Evolutionary conservation across 2,113 vertebrate species (phyloP).

Genomic region (Mellivora capensis): DNA sequence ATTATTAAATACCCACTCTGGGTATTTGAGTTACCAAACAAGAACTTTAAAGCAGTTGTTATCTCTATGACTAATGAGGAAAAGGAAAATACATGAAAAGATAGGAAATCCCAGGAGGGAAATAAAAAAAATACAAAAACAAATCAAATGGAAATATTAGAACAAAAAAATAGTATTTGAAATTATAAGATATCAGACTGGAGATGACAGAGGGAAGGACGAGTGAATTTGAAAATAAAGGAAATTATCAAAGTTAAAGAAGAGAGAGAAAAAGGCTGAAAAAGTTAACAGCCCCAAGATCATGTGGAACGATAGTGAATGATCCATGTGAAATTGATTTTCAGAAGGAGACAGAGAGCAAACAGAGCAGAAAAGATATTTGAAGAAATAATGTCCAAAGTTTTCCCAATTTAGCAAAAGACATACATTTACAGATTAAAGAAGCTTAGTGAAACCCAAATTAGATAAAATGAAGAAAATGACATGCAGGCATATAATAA

Average conservation of each 20-base stretch:
- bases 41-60: background rate
- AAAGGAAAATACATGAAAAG: background rate
- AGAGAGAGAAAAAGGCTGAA: background rate
- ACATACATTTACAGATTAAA: background rate
- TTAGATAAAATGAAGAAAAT: background rate
- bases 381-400: background rate
- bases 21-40: background rate
- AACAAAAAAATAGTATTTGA: background rate
- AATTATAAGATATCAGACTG: background rate
- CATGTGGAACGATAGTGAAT: background rate
- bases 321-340: background rate
- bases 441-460: background rate
- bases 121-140: background rate
- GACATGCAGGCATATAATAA: background rate
- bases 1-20: background rate
- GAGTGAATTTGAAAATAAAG: background rate
- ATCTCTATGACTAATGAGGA: background rate
- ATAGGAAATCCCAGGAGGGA: background rate
- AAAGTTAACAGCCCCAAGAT: background rate
- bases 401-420: background rate
- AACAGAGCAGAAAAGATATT: background rate
- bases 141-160: background rate
- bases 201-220: background rate
- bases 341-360: background rate
- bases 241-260: background rate